A percentile compares a stretch with the other conserved stretches of the same genome.
Conservation (phyloP, 2,888 invertebrate genomes). For the Ctena decussata region DNA sequence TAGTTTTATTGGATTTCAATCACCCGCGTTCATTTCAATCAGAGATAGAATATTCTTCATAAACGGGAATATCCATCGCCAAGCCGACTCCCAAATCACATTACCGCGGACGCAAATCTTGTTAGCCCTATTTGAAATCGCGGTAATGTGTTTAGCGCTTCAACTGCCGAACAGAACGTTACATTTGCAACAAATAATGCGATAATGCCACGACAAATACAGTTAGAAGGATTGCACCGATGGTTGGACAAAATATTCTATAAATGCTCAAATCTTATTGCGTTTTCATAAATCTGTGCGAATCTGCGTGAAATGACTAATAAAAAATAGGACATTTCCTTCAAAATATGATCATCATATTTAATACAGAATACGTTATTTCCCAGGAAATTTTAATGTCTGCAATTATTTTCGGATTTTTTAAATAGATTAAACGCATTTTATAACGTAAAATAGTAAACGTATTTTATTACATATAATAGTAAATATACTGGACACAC, state of each 20-base stretch:
- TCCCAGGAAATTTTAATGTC: no score
- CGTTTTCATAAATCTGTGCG: neutral
- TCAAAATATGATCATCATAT: no score
- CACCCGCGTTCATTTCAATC: slow-evolving; percentile 44
- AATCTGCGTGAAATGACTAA: neutral
- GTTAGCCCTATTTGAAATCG: slow-evolving; percentile 68
- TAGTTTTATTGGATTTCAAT: slow-evolving; percentile 55
- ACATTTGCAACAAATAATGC: slow-evolving; percentile 53
- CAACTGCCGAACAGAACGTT: slow-evolving; percentile 49
- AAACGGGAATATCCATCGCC: slow-evolving; percentile 39
- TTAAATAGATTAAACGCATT: no score
- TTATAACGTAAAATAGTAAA: no score
- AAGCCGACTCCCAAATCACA: slow-evolving; percentile 51
- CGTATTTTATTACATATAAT: no score
- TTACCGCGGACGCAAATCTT: slow-evolving; percentile 55
- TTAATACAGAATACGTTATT: no score
- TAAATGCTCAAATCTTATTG: neutral
- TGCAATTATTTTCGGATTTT: no score
- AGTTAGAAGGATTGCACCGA: slow-evolving; percentile 26
- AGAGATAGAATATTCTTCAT: slow-evolving; percentile 22
- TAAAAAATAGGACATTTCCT: no score
- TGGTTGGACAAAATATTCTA: neutral
- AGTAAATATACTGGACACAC: no score
- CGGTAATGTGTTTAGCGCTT: slow-evolving; percentile 64
- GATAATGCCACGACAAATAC: slow-evolving; percentile 43